Evolutionary conservation across 2,113 vertebrate species (phyloP).

Genomic region (Equus quagga): DNA sequence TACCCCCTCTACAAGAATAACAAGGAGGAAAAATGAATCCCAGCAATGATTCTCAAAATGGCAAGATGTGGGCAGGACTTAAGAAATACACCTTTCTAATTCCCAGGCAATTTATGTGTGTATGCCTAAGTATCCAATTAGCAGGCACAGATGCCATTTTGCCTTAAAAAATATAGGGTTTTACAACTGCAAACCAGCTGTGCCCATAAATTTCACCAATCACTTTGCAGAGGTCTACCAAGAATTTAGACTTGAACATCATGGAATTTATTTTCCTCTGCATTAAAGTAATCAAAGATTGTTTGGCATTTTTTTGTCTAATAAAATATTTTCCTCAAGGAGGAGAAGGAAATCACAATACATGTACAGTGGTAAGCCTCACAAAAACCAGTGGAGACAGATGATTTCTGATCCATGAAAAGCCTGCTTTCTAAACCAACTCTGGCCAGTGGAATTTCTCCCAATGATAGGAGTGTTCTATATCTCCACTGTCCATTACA

Average conservation of each 20-base stretch:
- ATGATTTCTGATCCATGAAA: neutral
- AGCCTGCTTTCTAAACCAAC: neutral
- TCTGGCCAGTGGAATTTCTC: neutral
- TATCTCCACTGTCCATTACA: neutral
- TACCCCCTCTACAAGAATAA: constrained; percentile 50
- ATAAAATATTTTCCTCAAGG: constrained; percentile 30
- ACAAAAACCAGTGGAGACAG: neutral
- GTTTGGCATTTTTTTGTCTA: neutral
- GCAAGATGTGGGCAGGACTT: constrained; percentile 53
- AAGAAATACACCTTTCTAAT: constrained; percentile 78
- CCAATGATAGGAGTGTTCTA: neutral
- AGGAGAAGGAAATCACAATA: neutral
- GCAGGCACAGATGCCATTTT: constrained; percentile 76
- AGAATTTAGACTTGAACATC: constrained; percentile 52
- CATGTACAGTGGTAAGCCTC: neutral
- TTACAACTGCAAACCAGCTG: constrained; percentile 76
- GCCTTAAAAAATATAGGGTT: constrained; percentile 70
- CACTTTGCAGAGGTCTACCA: constrained; percentile 64
- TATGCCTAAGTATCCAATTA: constrained; percentile 78
- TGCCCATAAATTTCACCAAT: constrained; percentile 72
- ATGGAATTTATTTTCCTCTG: constrained; percentile 39
- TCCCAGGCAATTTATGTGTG: constrained; percentile 73
- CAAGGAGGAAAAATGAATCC: constrained; percentile 63
- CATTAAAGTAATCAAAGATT: constrained; percentile 58
- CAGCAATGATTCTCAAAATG: constrained; percentile 70